These are phyloP conservation scores for Hypotaenidia okinawae DNA, from an alignment of 2,797 vertebrate species.

Conservation along the genomic window DNA sequence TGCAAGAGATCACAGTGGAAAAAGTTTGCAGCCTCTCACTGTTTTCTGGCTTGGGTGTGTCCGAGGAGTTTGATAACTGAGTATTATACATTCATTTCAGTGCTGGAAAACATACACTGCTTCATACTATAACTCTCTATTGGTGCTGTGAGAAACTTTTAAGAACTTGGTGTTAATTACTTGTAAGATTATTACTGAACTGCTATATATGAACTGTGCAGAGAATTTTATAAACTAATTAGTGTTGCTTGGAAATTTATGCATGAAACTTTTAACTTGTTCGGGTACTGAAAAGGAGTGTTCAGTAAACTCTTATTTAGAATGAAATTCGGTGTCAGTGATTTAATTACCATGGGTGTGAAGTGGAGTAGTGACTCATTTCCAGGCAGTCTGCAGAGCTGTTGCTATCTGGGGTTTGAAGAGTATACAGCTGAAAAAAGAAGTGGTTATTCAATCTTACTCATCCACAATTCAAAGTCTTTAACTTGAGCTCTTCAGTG, in stretches of 20 bases:
- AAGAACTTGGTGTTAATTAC: neutral
- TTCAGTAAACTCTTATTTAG: neutral
- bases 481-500: neutral
- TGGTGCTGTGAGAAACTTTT: neutral
- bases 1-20: neutral
- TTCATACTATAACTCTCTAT: neutral
- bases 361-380: slow-evolving; percentile 12
- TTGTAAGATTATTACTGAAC: neutral
- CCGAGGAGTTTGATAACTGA: neutral
- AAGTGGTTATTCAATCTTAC: neutral
- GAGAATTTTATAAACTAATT: neutral
- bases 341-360: slow-evolving; percentile 3
- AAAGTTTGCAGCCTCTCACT: neutral
- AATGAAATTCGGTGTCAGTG: neutral
- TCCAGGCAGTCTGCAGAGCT: slow-evolving; percentile 19
- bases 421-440: slow-evolving; percentile 19
- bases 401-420: slow-evolving; percentile 18
- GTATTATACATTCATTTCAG: neutral
- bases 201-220: neutral
- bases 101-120: neutral
- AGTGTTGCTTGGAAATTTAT: neutral
- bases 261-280: neutral
- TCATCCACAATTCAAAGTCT: neutral
- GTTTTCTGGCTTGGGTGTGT: neutral
- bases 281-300: neutral